These are phyloP conservation scores for Eulemur albifrons DNA, from an alignment of 2,797 vertebrate species.

Conservation along the genomic window DNA sequence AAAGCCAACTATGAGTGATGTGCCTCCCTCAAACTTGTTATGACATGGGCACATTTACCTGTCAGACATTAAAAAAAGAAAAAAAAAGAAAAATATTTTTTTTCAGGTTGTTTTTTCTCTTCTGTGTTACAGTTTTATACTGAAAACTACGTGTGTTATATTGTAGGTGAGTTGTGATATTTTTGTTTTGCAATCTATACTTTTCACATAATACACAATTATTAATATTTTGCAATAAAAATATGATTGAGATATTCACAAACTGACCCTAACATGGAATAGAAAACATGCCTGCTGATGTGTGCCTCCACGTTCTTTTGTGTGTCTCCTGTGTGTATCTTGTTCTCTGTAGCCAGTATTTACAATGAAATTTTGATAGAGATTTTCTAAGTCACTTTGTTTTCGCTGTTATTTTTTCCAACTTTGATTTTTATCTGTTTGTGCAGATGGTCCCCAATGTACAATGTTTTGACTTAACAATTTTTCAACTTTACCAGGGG, in stretches of 20 bases:
- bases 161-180: not conserved
- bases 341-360: not conserved
- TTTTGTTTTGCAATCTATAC: not conserved
- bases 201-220: not conserved
- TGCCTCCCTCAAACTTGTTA: too few relatives aligned
- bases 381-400: not conserved
- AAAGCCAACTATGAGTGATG: not conserved
- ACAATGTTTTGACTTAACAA: not conserved
- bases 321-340: accelerated
- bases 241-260: not conserved
- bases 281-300: not conserved
- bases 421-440: not conserved
- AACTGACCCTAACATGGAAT: not conserved
- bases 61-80: too few relatives aligned
- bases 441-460: not conserved
- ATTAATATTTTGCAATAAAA: not conserved
- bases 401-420: not conserved
- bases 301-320: not conserved
- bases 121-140: not conserved
- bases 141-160: not conserved
- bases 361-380: not conserved
- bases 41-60: too few relatives aligned
- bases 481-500: not conserved
- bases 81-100: not conserved
- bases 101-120: not conserved